Percentiles rank a stretch among this genome's conserved stretches.
These are phyloP conservation scores for Lota lota DNA, from an alignment of 2,113 vertebrate genomes.

Conservation along the genomic window DNA sequence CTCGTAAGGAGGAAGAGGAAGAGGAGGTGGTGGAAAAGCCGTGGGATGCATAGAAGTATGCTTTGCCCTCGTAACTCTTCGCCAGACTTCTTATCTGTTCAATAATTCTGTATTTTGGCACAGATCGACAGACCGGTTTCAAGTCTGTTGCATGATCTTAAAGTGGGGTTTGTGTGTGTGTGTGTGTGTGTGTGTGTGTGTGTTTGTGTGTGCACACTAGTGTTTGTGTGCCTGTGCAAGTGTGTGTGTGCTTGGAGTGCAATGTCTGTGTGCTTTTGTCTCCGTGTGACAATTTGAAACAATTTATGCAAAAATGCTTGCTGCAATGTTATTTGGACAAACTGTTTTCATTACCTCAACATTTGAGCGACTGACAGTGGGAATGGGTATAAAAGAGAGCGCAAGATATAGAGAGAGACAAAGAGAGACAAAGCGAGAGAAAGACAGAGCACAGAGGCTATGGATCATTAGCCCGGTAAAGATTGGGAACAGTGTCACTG, in stretches of 20 bases:
- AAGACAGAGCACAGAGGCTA: slow-evolving; percentile 11
- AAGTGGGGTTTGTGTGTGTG: neutral
- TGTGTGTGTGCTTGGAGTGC: neutral
- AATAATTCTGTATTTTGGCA: neutral
- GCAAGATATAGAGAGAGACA: slow-evolving; percentile 1
- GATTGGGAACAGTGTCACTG: slow-evolving; percentile 21
- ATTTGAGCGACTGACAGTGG: slow-evolving; percentile 23
- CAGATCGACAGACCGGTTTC: neutral
- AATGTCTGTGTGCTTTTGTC: neutral
- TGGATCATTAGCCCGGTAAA: slow-evolving; percentile 31
- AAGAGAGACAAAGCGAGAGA: neutral
- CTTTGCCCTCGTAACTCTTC: slow-evolving; percentile 25
- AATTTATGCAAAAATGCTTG: neutral
- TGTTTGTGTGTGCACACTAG: slow-evolving; percentile 13
- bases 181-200: slow-evolving; percentile 12
- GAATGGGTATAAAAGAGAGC: slow-evolving; percentile 6
- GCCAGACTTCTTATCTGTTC: neutral
- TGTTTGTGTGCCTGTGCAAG: neutral
- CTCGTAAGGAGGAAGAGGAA: slow-evolving; percentile 28
- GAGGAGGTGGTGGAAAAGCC: slow-evolving; percentile 11
- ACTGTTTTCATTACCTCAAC: slow-evolving; percentile 7
- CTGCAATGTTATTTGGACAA: slow-evolving; percentile 18
- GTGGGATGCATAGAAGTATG: slow-evolving; percentile 14
- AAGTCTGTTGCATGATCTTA: neutral
- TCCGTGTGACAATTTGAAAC: neutral